These are phyloP conservation scores for Plecturocebus donacophilus DNA, from an alignment of 2,113 vertebrate species.

Conservation along the genomic window DNA sequence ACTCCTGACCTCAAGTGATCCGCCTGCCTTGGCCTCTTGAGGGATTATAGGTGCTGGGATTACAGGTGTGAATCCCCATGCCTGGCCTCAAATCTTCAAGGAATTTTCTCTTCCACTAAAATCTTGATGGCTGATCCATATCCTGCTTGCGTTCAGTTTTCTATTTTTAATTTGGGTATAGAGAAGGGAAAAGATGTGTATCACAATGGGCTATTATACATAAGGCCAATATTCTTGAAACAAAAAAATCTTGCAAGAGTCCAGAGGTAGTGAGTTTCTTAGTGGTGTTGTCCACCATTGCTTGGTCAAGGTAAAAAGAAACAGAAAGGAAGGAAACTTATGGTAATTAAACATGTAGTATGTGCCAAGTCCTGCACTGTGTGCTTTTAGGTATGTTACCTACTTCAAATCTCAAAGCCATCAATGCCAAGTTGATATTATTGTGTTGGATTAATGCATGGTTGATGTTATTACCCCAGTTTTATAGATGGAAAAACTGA, in stretches of 20 bases:
- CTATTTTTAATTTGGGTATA: constrained; percentile 28
- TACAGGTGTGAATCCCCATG: too few relatives aligned
- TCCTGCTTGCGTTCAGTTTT: constrained; percentile 33
- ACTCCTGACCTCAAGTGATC: too few relatives aligned
- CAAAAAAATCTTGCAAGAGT: not conserved
- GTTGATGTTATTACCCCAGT: not conserved
- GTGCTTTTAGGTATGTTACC: not conserved
- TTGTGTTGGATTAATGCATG: not conserved
- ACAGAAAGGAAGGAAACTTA: not conserved
- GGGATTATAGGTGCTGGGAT: too few relatives aligned
- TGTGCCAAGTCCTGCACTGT: not conserved
- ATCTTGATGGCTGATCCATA: not conserved
- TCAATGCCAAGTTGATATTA: not conserved
- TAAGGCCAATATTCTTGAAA: not conserved
- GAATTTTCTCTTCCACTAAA: not conserved
- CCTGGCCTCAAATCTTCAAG: not conserved
- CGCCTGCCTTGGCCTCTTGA: too few relatives aligned
- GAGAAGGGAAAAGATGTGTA: not conserved
- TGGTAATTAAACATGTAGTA: not conserved
- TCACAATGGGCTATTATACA: not conserved
- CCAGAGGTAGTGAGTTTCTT: not conserved
- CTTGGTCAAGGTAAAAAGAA: not conserved
- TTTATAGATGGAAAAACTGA: constrained; percentile 8
- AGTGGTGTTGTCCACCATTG: not conserved
- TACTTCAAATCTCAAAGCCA: not conserved